These are phyloP conservation scores for Drosophila siamana DNA, from an alignment of 2,888 invertebrate genomes.

Conservation along the genomic window DNA sequence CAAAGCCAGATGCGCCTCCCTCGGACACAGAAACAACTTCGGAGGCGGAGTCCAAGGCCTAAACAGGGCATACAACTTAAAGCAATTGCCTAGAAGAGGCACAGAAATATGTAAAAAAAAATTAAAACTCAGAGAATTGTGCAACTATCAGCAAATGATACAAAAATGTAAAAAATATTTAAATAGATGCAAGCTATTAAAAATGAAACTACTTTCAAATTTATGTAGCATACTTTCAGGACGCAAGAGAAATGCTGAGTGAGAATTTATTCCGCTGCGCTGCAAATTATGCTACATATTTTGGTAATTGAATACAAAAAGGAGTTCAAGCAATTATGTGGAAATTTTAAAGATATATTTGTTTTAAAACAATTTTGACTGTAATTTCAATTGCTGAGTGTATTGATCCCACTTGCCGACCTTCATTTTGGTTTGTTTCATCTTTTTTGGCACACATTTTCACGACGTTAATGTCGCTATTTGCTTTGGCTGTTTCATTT, in stretches of 20 bases:
- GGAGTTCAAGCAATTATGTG: too few relatives aligned
- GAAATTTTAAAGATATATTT: background rate
- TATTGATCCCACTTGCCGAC: slow-evolving; percentile 3
- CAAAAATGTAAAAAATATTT: slow-evolving; percentile 49
- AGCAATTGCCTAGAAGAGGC: slow-evolving; percentile 60
- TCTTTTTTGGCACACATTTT: slow-evolving; percentile 63
- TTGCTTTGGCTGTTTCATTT: slow-evolving; percentile 64
- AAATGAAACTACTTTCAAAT: slow-evolving; percentile 6
- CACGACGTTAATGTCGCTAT: slow-evolving; percentile 63
- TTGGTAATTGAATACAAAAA: too few relatives aligned
- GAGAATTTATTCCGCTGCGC: background rate
- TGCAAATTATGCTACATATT: background rate
- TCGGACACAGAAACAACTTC: slow-evolving; percentile 82
- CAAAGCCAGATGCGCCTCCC: slow-evolving; percentile 81
- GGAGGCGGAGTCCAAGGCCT: slow-evolving; percentile 83
- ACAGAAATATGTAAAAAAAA: slow-evolving; percentile 36
- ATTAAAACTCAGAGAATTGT: background rate
- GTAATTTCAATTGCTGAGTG: background rate
- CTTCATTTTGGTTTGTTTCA: slow-evolving; percentile 31
- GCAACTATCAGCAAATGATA: slow-evolving; percentile 41
- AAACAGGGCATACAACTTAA: background rate
- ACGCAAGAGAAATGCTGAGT: background rate
- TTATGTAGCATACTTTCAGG: slow-evolving; percentile 5
- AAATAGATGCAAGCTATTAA: background rate
- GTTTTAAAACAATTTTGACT: too few relatives aligned